Evolutionary conservation across 1,140 invertebrate genomes (phyloP), one percentile per base, ranked within the genome.

Genomic region (Cardiocondyla obscurior): DNA sequence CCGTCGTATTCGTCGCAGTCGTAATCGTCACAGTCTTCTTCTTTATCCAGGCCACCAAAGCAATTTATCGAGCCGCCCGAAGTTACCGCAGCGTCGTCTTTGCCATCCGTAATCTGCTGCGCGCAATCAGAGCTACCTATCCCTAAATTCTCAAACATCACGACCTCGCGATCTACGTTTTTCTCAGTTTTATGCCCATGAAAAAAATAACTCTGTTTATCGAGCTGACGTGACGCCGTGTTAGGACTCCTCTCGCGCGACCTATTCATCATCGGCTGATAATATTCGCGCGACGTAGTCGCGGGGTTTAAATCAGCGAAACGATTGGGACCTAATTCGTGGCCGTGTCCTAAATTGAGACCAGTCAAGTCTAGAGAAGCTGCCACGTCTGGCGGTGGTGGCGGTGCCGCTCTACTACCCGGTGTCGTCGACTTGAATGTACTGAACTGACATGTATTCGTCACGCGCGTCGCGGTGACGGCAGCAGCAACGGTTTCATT

Each of bases 151-250:
- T 86, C 83, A 42, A 87, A 87, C 83, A 85, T 82, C 85, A 86
- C 82, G 69, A 79, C 65, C 49, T 85, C 81, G 46, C 81, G 89
- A 87, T 89, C 87, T 91, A 90, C 58, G 28, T 92, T 87, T 88
- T 91, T 90, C 88, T 90, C 86, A 88, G 87, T 85, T 90, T 90
- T 91, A 88, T 92, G 88, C 87, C 89, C 90, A 90, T 90, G 90
- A 92, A 92, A 92, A 90, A 91, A 91, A 91, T 91, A 92, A 84
- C 86, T 91, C 82, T 89, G 91, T 60, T 92, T 90, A 57, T 92
- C 90, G 12, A 89, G 85, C 12, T 89, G 89, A 74, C 88, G 85
- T n/a, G 88, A 84, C 65, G 88, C 84, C 39, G 83, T 82, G 49
- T 90, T 90, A 2, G 89, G 86, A 28, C 88, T 92, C 16, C 60